Conservation (phyloP, 2,888 invertebrate species). For the Nipponacmea schrenckii region DNA sequence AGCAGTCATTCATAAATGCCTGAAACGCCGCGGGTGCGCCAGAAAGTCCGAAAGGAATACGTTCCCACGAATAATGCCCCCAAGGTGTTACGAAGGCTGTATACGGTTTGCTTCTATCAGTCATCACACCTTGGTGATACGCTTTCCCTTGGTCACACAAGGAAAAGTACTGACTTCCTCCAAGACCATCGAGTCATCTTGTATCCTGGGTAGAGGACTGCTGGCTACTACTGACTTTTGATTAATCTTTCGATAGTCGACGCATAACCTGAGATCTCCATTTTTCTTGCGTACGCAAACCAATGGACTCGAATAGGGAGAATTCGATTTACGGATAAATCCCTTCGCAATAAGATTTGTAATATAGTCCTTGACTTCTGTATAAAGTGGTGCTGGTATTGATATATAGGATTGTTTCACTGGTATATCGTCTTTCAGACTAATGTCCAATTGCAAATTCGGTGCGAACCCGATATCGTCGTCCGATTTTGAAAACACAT, state of each 20-base stretch:
- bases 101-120: background rate
- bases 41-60: background rate
- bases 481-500: too few relatives aligned
- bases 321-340: conserved; percentile 7
- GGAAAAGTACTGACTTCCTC: background rate
- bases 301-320: conserved; percentile 9
- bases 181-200: background rate
- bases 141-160: background rate
- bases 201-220: conserved; percentile 5
- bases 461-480: too few relatives aligned
- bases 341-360: background rate
- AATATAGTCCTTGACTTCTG: conserved; percentile 6
- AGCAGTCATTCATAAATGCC: background rate
- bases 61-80: conserved; percentile 10
- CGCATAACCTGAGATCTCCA: conserved; percentile 11
- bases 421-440: too few relatives aligned
- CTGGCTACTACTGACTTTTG: background rate
- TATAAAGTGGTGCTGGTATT: background rate
- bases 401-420: too few relatives aligned
- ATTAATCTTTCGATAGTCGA: conserved; percentile 14
- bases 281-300: conserved; percentile 18
- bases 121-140: conserved; percentile 8
- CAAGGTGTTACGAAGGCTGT: conserved; percentile 10
- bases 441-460: too few relatives aligned
- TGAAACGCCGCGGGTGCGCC: conserved; percentile 2